A percentile compares a stretch with the other conserved stretches of the same genome.
These are phyloP conservation scores for Geococcyx californianus DNA, from an alignment of 2,113 vertebrate species.

Conservation along the genomic window DNA sequence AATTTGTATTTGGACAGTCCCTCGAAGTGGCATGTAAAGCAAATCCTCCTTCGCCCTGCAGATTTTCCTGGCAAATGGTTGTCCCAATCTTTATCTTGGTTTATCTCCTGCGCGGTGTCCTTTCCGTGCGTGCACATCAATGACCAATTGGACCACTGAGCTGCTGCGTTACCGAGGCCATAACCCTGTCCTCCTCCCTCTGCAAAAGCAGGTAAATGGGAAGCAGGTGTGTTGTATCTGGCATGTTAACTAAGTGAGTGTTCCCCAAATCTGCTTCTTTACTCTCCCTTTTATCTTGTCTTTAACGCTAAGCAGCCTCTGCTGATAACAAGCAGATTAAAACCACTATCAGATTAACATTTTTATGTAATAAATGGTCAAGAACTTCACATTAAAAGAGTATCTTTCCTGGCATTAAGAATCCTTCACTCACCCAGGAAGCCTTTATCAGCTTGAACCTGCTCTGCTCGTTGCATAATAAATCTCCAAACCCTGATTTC, in stretches of 20 bases:
- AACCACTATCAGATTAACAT: conserved; percentile 73
- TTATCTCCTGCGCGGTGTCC: background rate
- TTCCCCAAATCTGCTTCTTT: conserved; percentile 52
- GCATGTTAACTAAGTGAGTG: conserved; percentile 10
- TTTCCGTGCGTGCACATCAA: rapidly evolving
- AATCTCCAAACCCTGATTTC: conserved; percentile 50
- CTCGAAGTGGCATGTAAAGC: background rate
- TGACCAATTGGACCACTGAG: background rate
- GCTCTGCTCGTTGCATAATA: conserved; percentile 59
- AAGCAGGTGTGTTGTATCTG: background rate
- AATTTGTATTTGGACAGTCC: background rate
- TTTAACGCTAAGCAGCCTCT: conserved; percentile 35
- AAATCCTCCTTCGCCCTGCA: background rate
- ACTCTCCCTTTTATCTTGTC: conserved; percentile 48
- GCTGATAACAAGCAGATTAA: conserved; percentile 69
- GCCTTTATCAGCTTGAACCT: conserved; percentile 73
- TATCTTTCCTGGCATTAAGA: conserved; percentile 68
- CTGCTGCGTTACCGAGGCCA: background rate
- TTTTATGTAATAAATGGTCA: conserved; percentile 70
- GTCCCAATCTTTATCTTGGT: background rate
- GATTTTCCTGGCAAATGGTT: background rate
- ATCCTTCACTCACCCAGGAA: conserved; percentile 69
- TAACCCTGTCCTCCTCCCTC: conserved; percentile 27
- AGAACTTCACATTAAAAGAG: conserved; percentile 65
- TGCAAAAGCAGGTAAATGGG: conserved; percentile 40